Base-by-base conservation (phyloP, 1,140 invertebrate genomes). In the Ips typographus region DNA sequence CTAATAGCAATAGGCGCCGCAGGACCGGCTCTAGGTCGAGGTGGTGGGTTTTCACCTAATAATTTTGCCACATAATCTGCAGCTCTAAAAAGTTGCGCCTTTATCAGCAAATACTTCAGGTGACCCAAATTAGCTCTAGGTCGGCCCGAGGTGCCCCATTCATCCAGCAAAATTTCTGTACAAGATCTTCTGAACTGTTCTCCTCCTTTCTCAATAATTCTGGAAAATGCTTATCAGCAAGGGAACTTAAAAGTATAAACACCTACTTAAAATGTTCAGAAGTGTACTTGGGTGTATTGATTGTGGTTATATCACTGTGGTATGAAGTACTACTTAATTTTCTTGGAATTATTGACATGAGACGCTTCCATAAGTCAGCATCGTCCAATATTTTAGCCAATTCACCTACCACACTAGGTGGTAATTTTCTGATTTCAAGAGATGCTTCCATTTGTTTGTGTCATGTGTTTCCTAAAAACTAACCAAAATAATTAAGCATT, bases 61-160 rank as follows among this genome's bases (percentile, higher is more conserved):
- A 93, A 79, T 57, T 87, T 78, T n/a, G 90, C 86, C 43, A 94
- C 82, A 82, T 88, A 91, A 82, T 94, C 91, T n/a, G 91, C 91
- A 40, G 91, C 91, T 83, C 89, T 83, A 72, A 85, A 91, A 22
- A 94, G 82, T 78, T 91, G 81, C 1, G 87, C 85, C 78, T 88
- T 83, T 1, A 84, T 75, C 7, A 93, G 79, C 49, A 92, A 80
- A 22, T 88, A 75, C 2, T 90, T 78, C n/a, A 94, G 78, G 40
- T 83, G 79, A 7, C 81, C 77, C 2, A 93, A 77, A 1, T 85
- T 89, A 4, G 92, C 91, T 49, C 91, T 83, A 1, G 82, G 80
- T 75, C 82, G 79, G 1, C 92, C 92, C 67, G 90, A 91, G 1
- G 90, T 92, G 22, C 89, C 85, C 93, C 92, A 94, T 82, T 95